Conservation (phyloP, 2,888 invertebrate species). For the Hipparchia sbordonii region DNA sequence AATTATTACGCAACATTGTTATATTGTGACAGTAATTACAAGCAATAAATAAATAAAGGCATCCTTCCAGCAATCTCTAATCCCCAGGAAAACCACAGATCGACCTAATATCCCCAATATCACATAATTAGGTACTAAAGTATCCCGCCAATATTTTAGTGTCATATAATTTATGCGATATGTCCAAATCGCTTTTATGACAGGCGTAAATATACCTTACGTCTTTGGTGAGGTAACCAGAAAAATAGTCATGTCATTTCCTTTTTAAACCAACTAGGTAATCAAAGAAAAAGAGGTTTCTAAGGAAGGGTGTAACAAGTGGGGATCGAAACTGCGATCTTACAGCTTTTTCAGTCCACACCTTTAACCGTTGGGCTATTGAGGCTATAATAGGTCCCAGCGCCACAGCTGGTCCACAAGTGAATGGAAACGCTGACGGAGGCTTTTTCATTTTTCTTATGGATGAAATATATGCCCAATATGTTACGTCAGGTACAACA, state of each 20-base stretch:
- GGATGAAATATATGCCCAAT: too few relatives aligned
- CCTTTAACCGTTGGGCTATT: too few relatives aligned
- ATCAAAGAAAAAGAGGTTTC: background rate
- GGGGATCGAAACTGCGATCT: too few relatives aligned
- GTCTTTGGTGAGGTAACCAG: constrained; percentile 33
- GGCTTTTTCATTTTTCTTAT: too few relatives aligned
- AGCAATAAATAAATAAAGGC: constrained; percentile 27
- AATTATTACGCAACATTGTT: constrained; percentile 11
- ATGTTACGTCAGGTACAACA: too few relatives aligned
- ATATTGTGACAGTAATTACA: constrained; percentile 19
- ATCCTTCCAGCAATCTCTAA: constrained; percentile 51
- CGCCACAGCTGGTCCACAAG: too few relatives aligned
- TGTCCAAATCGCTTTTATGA: constrained; percentile 48
- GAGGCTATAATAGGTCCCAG: too few relatives aligned
- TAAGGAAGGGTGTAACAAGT: too few relatives aligned
- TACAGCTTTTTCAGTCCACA: too few relatives aligned
- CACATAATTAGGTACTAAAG: constrained; percentile 48
- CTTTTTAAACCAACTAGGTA: background rate
- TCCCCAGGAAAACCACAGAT: constrained; percentile 61
- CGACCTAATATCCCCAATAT: constrained; percentile 53
- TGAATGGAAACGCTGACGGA: too few relatives aligned
- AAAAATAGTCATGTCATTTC: background rate
- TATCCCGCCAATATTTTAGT: constrained; percentile 48
- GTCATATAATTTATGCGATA: constrained; percentile 59
- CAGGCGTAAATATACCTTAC: constrained; percentile 39